Evolutionary conservation across 2,888 invertebrate species (phyloP), one percentile per base, ranked within the genome.

Genomic region (Copidosoma aretas): DNA sequence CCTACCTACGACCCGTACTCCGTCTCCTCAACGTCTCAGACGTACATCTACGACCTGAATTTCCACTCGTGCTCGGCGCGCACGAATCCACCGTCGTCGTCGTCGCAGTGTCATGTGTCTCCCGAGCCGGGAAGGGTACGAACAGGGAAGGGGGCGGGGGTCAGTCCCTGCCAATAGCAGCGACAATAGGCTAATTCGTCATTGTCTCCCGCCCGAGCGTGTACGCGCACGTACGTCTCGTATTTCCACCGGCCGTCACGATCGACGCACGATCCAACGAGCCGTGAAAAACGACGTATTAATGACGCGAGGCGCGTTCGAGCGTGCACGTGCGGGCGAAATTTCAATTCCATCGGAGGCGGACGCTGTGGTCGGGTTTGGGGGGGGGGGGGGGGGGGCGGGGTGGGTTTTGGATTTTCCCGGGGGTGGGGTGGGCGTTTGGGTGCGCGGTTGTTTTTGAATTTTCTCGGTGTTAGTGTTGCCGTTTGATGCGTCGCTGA

Each of bases 231-330:
- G 32, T 32, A 32, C 32, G 8, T 41, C 19, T n/a, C 59, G 64
- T 64, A 70, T 64, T 68, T 68, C 64, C 61, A 60, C 59, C 60
- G 64, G 57, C 56, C 64, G 71, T 68, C 60, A 32, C 52, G 57
- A 43, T 53, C 68, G 64, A 24, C 39, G n/a, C n/a, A n/a, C n/a
- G 53, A 61, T 61, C 53, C 71, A 68, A 60, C 71, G 53, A 68
- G 66, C 64, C 53, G 61, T 71, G 71, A 71, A 71, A 71, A 71
- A 68, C 64, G 68, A 68, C 52, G 61, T 66, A 67, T 67, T 71
- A 68, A 71, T 71, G 66, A 54, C 71, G 43, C 59, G 59, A 32
- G 5, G 10, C 60, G 21, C 66, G 32, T 32, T 51, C 43, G 54
- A 32, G 2, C 43, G 43, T 46, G 43, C 12, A 46, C 17, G 32